A percentile compares a stretch with the other conserved stretches of the same genome.
phyloP scores from a whole-genome alignment of 2,797 vertebrate species.

The Ctenochaetus hawaiiensis region DNA sequence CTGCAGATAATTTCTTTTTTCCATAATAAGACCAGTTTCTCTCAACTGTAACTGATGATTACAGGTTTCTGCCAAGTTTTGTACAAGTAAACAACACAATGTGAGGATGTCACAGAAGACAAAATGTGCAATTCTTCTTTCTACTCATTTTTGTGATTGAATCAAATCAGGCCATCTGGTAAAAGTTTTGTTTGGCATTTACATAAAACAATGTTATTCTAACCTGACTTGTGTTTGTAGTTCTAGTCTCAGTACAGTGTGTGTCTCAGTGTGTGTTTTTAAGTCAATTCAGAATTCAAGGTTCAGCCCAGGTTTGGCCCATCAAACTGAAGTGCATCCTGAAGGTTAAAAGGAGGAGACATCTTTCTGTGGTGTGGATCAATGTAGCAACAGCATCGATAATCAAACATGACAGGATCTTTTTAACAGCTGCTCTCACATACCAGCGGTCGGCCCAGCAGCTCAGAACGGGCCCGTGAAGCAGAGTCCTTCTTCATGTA shows the following conservation, averaged over 20 bases:
- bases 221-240: background rate
- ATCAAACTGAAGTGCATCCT: background rate
- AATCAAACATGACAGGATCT: background rate
- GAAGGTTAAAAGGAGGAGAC: background rate
- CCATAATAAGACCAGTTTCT: background rate
- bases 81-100: slow-evolving; percentile 8
- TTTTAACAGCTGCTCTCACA: slow-evolving; percentile 20
- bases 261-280: too few relatives aligned
- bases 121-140: background rate
- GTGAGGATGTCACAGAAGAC: background rate
- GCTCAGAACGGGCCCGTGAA: slow-evolving; percentile 93
- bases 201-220: slow-evolving; percentile 2
- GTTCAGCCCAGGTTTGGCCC: background rate
- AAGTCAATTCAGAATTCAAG: background rate
- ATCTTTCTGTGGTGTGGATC: background rate
- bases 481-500: slow-evolving; percentile 99
- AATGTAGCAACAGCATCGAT: background rate
- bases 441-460: slow-evolving; percentile 90
- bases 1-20: slow-evolving; percentile 1
- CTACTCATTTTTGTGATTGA: slow-evolving; percentile 7
- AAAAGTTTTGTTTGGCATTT: background rate
- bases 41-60: background rate
- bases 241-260: too few relatives aligned
- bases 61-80: slow-evolving; percentile 16
- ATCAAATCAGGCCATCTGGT: background rate